A percentile compares a stretch with the other conserved stretches of the same genome.
Conservation (phyloP, 1,140 invertebrate species). For the Drosophila lacteicornis region DNA sequence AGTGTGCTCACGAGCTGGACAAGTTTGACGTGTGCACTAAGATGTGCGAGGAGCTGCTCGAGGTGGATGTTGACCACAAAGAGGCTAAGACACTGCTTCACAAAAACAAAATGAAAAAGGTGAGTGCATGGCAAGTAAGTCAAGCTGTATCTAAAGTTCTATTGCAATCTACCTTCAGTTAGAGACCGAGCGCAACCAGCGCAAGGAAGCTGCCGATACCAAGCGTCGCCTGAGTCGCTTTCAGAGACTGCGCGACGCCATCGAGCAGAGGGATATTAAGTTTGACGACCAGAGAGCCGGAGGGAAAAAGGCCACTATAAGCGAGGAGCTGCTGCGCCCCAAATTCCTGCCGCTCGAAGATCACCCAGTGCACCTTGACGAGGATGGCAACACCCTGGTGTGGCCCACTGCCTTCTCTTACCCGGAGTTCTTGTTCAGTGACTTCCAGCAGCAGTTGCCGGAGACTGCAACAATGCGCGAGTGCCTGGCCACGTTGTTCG, state of each 20-base stretch:
- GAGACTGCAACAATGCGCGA: constrained; percentile 90
- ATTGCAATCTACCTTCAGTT: constrained; percentile 58
- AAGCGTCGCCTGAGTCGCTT: constrained; percentile 85
- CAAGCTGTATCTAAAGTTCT: neutral
- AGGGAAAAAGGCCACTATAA: constrained; percentile 69
- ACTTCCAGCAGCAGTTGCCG: constrained; percentile 90
- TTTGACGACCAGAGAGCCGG: constrained; percentile 85
- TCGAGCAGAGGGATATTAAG: constrained; percentile 86
- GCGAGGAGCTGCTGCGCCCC: constrained; percentile 85
- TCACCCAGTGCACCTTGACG: constrained; percentile 71
- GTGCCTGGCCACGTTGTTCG: constrained; percentile 91
- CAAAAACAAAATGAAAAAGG: constrained; percentile 86
- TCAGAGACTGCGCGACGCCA: constrained; percentile 78
- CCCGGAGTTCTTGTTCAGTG: constrained; percentile 90
- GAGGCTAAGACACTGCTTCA: constrained; percentile 87
- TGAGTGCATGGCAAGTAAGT: neutral
- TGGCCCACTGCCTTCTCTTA: constrained; percentile 95
- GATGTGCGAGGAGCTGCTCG: constrained; percentile 90
- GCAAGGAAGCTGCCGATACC: constrained; percentile 86
- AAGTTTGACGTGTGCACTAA: constrained; percentile 90
- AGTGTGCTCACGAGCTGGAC: constrained; percentile 89
- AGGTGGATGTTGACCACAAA: constrained; percentile 86
- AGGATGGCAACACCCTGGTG: constrained; percentile 86
- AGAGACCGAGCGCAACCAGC: constrained; percentile 87
- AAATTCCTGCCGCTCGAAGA: constrained; percentile 82